phyloP scores from a whole-genome alignment of 2,113 vertebrate species.

The Tetrao urogallus region DNA sequence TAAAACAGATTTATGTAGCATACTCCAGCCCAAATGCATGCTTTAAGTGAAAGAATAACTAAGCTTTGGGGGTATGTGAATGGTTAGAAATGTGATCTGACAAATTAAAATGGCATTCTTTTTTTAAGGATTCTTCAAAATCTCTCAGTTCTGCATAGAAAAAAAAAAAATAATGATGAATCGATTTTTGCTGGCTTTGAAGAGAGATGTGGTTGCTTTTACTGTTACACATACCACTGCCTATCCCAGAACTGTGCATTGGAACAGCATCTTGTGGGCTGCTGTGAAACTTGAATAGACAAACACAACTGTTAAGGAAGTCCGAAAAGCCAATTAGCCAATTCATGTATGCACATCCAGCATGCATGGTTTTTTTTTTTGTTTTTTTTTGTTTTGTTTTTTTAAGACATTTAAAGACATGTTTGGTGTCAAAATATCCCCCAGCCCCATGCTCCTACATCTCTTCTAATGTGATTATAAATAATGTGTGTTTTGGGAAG shows the following conservation, averaged over 20 bases:
- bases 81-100: background rate
- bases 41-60: background rate
- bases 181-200: constrained; percentile 10
- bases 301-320: background rate
- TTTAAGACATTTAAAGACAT: background rate
- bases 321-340: background rate
- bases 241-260: background rate
- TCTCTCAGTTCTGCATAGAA: background rate
- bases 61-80: background rate
- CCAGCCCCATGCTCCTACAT: accelerated
- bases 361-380: background rate
- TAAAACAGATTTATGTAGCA: background rate
- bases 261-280: background rate
- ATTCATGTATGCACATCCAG: background rate
- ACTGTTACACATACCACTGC: background rate
- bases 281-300: background rate
- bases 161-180: background rate
- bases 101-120: background rate
- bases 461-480: background rate
- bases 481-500: accelerated
- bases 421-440: background rate
- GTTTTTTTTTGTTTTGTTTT: no score
- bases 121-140: background rate
- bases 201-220: background rate
- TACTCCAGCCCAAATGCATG: background rate